phyloP scores from a whole-genome alignment of 64 coral and sea anemone species.

The Actinia equina region DNA sequence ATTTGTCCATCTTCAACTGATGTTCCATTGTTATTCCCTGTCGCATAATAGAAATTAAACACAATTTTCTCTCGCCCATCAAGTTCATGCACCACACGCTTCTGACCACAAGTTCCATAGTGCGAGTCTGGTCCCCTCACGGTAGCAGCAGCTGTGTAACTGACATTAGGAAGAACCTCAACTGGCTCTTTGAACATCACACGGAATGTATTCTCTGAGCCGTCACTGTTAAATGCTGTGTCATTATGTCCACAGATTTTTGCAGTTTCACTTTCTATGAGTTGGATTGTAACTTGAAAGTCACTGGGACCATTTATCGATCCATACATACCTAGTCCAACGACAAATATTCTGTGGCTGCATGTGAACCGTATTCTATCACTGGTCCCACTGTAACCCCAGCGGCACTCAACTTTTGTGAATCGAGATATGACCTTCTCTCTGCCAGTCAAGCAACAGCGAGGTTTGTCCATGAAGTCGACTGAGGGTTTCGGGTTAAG shows the following conservation, averaged over 20 bases:
- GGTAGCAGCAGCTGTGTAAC: slow-evolving; percentile 84
- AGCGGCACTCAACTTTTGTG: slow-evolving; percentile 92
- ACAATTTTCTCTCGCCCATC: slow-evolving; percentile 84
- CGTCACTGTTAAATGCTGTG: slow-evolving; percentile 95
- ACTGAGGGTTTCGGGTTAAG: slow-evolving; percentile 91
- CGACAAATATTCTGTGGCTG: slow-evolving; percentile 89
- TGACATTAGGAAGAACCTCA: slow-evolving; percentile 69
- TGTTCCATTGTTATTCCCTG: slow-evolving; percentile 97
- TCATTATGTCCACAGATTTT: slow-evolving; percentile 89
- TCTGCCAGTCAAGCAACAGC: slow-evolving; percentile 91
- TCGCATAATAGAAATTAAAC: slow-evolving; percentile 95
- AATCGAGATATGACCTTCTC: slow-evolving; percentile 90
- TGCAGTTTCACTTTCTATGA: slow-evolving; percentile 75
- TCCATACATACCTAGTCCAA: slow-evolving; percentile 90
- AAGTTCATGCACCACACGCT: slow-evolving; percentile 74
- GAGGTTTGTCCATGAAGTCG: slow-evolving; percentile 81
- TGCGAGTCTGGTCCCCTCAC: slow-evolving; percentile 90
- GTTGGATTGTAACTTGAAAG: slow-evolving; percentile 87
- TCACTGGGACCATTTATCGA: slow-evolving; percentile 96
- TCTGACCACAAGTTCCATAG: slow-evolving; percentile 89
- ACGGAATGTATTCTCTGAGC: slow-evolving; percentile 75
- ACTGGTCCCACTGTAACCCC: slow-evolving; percentile 99
- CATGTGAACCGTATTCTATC: slow-evolving; percentile 91
- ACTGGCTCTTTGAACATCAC: slow-evolving; percentile 98
- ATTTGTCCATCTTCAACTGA: slow-evolving; percentile 98